phyloP scores from a whole-genome alignment of 2,797 vertebrate species.

The Eidolon dupreanum region DNA sequence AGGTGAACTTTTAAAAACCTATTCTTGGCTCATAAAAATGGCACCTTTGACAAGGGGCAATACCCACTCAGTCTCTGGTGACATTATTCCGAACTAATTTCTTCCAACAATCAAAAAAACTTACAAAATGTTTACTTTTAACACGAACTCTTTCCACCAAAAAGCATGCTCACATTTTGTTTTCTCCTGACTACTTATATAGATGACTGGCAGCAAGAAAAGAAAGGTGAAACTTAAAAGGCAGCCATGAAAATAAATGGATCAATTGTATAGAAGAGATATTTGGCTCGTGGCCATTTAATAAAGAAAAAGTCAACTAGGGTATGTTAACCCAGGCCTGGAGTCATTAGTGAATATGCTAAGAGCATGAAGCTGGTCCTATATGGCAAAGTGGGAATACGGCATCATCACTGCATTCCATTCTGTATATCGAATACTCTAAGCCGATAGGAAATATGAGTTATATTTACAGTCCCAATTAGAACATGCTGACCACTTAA shows the following conservation, averaged over 20 bases:
- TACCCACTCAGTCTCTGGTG: constrained; percentile 35
- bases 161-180: not conserved
- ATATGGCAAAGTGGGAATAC: not conserved
- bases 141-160: constrained; percentile 34
- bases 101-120: constrained; percentile 17
- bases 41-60: constrained; percentile 71
- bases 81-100: constrained; percentile 49
- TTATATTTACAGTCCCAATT: not conserved
- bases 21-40: constrained; percentile 53
- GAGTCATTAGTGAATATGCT: not conserved
- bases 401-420: not conserved
- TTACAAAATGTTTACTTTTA: constrained; percentile 8
- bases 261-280: constrained; percentile 19
- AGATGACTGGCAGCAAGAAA: constrained; percentile 52
- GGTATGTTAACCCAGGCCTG: not conserved
- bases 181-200: not conserved
- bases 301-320: constrained; percentile 51
- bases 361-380: constrained; percentile 34
- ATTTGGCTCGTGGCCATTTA: constrained; percentile 66
- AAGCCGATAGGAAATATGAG: not conserved
- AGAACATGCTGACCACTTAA: not conserved
- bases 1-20: constrained; percentile 56
- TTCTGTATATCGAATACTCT: constrained; percentile 30
- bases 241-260: constrained; percentile 60
- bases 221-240: constrained; percentile 44